phyloP scores from a whole-genome alignment of 2,888 invertebrate species.

The Geotrupes spiniger region DNA sequence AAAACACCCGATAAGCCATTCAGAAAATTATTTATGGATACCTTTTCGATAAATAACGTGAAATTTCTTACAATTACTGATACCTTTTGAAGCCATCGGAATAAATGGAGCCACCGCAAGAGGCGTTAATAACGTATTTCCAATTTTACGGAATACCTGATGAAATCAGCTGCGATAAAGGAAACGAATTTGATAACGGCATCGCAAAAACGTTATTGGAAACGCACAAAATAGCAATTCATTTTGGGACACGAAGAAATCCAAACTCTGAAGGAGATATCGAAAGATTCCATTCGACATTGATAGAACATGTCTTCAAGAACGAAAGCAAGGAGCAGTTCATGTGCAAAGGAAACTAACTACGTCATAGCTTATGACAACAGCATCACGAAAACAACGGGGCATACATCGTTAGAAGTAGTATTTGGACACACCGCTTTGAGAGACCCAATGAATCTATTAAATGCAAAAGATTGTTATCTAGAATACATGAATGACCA shows the following conservation, averaged over 20 bases:
- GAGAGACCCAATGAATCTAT: too few relatives aligned
- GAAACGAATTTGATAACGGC: constrained; percentile 25
- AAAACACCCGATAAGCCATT: constrained; percentile 12
- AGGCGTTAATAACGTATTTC: constrained; percentile 25
- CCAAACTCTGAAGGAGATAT: constrained; percentile 25
- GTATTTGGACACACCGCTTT: too few relatives aligned
- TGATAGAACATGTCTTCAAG: constrained; percentile 23
- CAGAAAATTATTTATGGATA: constrained; percentile 15
- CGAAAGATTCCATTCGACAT: constrained; percentile 26
- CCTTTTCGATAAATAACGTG: constrained; percentile 25
- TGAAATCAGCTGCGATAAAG: constrained; percentile 27
- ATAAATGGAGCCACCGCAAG: too few relatives aligned
- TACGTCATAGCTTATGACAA: too few relatives aligned
- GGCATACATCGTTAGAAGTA: too few relatives aligned
- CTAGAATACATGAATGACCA: too few relatives aligned
- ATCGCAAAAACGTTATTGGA: constrained; percentile 23
- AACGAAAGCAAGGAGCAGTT: too few relatives aligned
- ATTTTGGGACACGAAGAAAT: constrained; percentile 24
- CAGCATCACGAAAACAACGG: too few relatives aligned
- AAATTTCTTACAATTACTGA: constrained; percentile 26
- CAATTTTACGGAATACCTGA: constrained; percentile 23
- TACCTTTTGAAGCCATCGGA: constrained; percentile 21
- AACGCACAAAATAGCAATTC: constrained; percentile 26
- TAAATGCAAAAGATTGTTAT: too few relatives aligned
- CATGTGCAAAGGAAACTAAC: too few relatives aligned